Percentiles rank a stretch among this genome's conserved stretches.
phyloP scores from a whole-genome alignment of 2,888 invertebrate species.

The Drosophila testacea region DNA sequence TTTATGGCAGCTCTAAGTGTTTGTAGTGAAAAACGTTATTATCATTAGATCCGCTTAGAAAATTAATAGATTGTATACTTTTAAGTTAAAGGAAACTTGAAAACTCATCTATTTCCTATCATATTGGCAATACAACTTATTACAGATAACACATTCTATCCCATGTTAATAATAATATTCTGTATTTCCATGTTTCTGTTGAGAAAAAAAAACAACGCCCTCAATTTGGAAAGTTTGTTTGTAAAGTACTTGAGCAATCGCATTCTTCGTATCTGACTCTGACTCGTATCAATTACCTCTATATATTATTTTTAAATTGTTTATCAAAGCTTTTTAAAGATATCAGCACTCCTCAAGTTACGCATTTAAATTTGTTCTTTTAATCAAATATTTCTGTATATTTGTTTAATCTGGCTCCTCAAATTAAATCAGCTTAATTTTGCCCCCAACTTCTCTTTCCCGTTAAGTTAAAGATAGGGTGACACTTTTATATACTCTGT shows the following conservation, averaged over 20 bases:
- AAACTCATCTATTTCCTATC: no score
- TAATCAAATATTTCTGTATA: background rate
- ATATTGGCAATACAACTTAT: background rate
- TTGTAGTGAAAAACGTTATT: background rate
- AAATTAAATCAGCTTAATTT: background rate
- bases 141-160: background rate
- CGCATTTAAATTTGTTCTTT: background rate
- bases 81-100: background rate
- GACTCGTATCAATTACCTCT: background rate
- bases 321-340: conserved; percentile 7
- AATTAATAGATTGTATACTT: no score
- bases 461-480: background rate
- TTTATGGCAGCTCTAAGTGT: background rate
- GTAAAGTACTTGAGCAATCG: conserved; percentile 3
- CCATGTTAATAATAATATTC: no score
- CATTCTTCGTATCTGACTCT: conserved; percentile 2
- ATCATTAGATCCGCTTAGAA: no score
- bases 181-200: background rate
- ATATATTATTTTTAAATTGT: conserved; percentile 11
- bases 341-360: conserved; percentile 2
- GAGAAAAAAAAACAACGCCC: background rate
- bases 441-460: no score
- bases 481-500: background rate
- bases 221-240: background rate
- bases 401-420: background rate